Evolutionary conservation across 2,888 invertebrate genomes (phyloP), one percentile per base, ranked within the genome.

Genomic region (Polia nebulosa): DNA sequence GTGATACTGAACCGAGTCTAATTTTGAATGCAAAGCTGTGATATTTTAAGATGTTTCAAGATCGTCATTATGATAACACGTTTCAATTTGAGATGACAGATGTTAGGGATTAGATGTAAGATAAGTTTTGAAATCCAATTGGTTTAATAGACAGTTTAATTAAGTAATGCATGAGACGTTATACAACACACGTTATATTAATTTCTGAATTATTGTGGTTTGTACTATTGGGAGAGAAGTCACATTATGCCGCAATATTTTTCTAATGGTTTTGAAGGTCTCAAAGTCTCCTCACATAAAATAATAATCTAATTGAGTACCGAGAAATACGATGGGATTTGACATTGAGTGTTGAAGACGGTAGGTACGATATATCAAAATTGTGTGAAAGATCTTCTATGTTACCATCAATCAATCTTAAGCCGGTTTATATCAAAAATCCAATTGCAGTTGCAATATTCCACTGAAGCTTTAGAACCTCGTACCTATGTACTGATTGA

Each of bases 31-130:
- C 22, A 41, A 11, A 34, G 4, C 6, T 15, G 6, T 45, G 17
- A 58, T 39, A 69, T 76, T 76, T 39, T 45, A 34, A 44, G 36
- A 57, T 25, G 5, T 32, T 51, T 34, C 32, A 51, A 44, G 76
- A 77, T 75, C 59, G 29, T 51, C 51, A 60, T 47, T 68, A 51
- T 8, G 75, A 47, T 58, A 51, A 32, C 41, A 65, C 9, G 41
- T 67, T 63, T 74, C 59, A 75, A 67, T 76, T 77, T 75, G 27
- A 34, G 60, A 57, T 57, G 73, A 56, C 56, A 64, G 34, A 44
- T 62, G 47, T 29, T 47, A n/a, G 29, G 8, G 51, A 53, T 61
- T 41, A 70, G 27, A 25, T 20, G 32, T 11, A 0, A 34, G 20
- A 41, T 45, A 44, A 22, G 47, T 75, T 41, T 56, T 56, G 34